These are phyloP conservation scores for Stenopsyche tienmushanensis DNA, from an alignment of 1,140 invertebrate genomes.

Conservation along the genomic window DNA sequence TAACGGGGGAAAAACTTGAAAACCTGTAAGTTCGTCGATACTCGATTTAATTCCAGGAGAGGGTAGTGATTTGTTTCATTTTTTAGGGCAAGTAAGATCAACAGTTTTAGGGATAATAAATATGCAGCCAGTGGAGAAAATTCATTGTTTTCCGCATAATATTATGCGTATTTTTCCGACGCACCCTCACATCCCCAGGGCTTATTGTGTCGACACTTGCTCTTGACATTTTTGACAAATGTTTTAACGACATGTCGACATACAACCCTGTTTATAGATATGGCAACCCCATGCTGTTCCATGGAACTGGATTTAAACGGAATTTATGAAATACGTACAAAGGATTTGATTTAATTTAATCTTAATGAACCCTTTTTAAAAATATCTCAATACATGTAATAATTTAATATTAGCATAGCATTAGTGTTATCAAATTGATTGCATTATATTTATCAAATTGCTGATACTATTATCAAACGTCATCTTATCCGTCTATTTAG, in stretches of 20 bases:
- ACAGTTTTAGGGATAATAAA: background rate
- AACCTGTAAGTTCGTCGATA: background rate
- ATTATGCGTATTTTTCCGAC: constrained; percentile 40
- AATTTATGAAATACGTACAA: too few species aligned
- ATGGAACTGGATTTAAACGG: background rate
- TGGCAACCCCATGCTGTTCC: constrained; percentile 26
- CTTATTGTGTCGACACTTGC: constrained; percentile 39
- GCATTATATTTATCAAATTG: too few species aligned
- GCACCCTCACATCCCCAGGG: constrained; percentile 11
- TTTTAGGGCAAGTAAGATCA: background rate
- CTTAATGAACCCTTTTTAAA: too few species aligned
- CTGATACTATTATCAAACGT: too few species aligned
- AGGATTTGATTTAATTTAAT: too few species aligned
- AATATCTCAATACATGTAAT: too few species aligned
- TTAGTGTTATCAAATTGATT: too few species aligned
- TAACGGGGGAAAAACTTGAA: background rate
- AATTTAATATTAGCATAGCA: too few species aligned
- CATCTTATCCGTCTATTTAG: too few species aligned
- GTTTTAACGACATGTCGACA: constrained; percentile 43
- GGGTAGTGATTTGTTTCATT: background rate
- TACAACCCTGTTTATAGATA: constrained; percentile 32
- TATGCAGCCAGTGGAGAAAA: too few species aligned
- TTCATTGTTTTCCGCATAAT: constrained; percentile 25
- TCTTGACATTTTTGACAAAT: constrained; percentile 43
- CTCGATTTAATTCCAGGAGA: background rate